Evolutionary conservation across 2,888 invertebrate genomes (phyloP).

Genomic region (Phalera bucephala): DNA sequence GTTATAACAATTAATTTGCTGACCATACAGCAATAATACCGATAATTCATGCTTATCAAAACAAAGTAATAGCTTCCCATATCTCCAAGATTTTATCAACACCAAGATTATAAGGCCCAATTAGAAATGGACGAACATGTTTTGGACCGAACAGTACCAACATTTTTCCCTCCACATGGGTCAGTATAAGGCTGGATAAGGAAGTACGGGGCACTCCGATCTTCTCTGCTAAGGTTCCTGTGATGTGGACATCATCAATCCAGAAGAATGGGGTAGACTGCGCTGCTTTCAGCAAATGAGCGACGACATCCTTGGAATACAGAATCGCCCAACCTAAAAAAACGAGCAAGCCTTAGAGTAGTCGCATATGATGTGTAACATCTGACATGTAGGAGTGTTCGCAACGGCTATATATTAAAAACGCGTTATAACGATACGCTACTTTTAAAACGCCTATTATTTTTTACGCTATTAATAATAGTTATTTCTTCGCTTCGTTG

Average conservation of each 20-base stretch:
- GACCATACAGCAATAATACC: no score
- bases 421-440: no score
- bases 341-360: no score
- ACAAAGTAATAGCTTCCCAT: slow-evolving; percentile 72
- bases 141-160: slow-evolving; percentile 41
- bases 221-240: slow-evolving; percentile 85
- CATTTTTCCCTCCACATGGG: slow-evolving; percentile 37
- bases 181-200: slow-evolving; percentile 66
- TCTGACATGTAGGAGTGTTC: no score
- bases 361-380: no score
- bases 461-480: no score
- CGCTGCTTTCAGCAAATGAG: slow-evolving; percentile 82
- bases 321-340: slow-evolving; percentile 84
- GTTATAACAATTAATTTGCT: no score
- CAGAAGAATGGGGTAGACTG: slow-evolving; percentile 88
- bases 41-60: no score
- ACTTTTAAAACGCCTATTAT: no score
- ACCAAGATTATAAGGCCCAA: slow-evolving; percentile 79
- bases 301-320: slow-evolving; percentile 85
- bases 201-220: slow-evolving; percentile 82
- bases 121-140: slow-evolving; percentile 68
- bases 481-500: no score
- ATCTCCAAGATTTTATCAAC: slow-evolving; percentile 71
- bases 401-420: no score
- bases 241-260: slow-evolving; percentile 93